Evolutionary conservation across 2,797 vertebrate genomes (phyloP).

Genomic region (Apogon talboti): DNA sequence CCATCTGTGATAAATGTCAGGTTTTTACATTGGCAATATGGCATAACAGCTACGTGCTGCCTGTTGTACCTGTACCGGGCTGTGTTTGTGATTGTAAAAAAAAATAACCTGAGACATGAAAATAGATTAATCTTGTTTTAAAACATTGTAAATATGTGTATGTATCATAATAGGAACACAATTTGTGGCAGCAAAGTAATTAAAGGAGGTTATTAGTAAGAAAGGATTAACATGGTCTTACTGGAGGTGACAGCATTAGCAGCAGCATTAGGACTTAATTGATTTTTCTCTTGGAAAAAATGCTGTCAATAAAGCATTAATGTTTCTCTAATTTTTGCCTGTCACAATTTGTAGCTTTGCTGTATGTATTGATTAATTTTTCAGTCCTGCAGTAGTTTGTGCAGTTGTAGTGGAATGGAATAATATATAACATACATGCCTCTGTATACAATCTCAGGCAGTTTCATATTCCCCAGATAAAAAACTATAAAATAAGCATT

Average conservation of each 20-base stretch:
- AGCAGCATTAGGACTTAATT: constrained; percentile 23
- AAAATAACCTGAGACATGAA: constrained; percentile 3
- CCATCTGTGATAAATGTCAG: too few species aligned
- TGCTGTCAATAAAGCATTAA: constrained; percentile 27
- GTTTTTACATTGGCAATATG: constrained; percentile 8
- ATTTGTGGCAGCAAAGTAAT: constrained; percentile 56
- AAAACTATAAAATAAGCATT: too few species aligned
- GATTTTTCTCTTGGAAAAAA: constrained; percentile 15
- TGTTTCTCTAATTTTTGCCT: constrained; percentile 5
- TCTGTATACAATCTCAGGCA: too few species aligned
- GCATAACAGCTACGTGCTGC: not conserved
- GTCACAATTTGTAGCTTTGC: constrained; percentile 3
- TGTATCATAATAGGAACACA: constrained; percentile 45
- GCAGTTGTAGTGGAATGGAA: not conserved
- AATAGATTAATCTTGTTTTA: constrained; percentile 19
- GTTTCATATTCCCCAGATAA: too few species aligned
- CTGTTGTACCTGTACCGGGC: not conserved
- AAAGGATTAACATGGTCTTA: constrained; percentile 46
- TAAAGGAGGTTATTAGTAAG: constrained; percentile 58
- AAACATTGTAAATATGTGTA: constrained; percentile 39
- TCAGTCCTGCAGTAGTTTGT: not conserved
- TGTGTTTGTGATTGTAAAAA: not conserved
- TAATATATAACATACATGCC: not conserved
- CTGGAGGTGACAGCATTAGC: constrained; percentile 50
- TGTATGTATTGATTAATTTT: constrained; percentile 8